These are phyloP conservation scores for Trichopoda pennipes DNA, from an alignment of 2,888 invertebrate species.

Conservation along the genomic window DNA sequence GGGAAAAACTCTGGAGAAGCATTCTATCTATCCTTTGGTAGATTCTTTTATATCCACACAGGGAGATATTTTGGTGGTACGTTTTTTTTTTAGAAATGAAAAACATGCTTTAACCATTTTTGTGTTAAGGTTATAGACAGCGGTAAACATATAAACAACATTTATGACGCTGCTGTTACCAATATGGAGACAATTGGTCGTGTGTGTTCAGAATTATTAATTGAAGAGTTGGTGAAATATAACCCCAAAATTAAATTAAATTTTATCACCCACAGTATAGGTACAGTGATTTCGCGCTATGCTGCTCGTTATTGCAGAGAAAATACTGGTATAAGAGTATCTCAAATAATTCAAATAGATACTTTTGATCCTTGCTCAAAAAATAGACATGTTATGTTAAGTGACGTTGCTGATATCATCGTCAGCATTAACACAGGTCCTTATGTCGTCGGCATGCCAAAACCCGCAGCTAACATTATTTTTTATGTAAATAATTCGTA, in stretches of 20 bases:
- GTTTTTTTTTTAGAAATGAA: neutral
- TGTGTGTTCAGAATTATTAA: no score
- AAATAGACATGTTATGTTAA: slow-evolving; percentile 74
- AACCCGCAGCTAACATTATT: no score
- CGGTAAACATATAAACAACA: slow-evolving; percentile 75
- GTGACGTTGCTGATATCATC: slow-evolving; percentile 76
- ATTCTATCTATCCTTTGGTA: no score
- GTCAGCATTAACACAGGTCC: slow-evolving; percentile 76
- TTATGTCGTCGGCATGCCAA: slow-evolving; percentile 73
- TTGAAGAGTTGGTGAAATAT: slow-evolving; percentile 58
- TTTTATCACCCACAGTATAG: slow-evolving; percentile 77
- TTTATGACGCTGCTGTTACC: slow-evolving; percentile 79
- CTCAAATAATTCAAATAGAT: slow-evolving; percentile 77
- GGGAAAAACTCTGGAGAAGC: no score
- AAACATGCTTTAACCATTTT: neutral
- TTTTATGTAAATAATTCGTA: no score
- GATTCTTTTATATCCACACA: no score
- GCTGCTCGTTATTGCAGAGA: slow-evolving; percentile 74
- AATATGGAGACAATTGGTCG: slow-evolving; percentile 77
- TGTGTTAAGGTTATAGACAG: slow-evolving; percentile 76
- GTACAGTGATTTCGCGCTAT: slow-evolving; percentile 76
- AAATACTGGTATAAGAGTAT: slow-evolving; percentile 70
- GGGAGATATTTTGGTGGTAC: neutral
- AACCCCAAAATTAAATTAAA: slow-evolving; percentile 73
- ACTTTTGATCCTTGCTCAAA: slow-evolving; percentile 78